Conservation (phyloP, 2,113 vertebrate genomes). For the Seriola rivoliana region DNA sequence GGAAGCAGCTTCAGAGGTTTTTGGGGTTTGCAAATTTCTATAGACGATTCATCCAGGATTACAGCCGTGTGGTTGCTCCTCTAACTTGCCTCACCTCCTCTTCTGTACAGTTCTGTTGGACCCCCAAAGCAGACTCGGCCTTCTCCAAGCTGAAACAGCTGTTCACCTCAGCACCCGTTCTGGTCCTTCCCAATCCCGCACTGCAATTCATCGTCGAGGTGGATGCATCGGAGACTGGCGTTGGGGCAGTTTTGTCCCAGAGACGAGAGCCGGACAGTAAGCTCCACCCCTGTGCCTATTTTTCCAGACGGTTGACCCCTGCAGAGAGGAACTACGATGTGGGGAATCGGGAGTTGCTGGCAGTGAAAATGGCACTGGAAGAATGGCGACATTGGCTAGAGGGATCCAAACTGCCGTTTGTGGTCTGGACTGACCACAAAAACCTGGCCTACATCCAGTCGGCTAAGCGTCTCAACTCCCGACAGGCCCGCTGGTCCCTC, state of each 20-base stretch:
- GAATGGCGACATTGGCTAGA: slow-evolving; percentile 6
- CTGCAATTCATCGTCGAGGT: neutral
- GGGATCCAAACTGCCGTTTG: no score
- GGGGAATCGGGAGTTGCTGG: neutral
- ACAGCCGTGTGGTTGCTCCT: neutral
- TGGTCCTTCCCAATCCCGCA: neutral
- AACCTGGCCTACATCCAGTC: no score
- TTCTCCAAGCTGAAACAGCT: neutral
- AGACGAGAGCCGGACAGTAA: neutral
- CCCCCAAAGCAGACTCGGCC: neutral
- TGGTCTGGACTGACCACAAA: no score
- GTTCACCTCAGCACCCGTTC: neutral
- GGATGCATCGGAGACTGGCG: neutral
- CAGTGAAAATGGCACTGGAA: neutral
- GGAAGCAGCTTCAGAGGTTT: neutral
- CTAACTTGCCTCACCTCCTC: neutral
- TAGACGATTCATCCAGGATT: neutral
- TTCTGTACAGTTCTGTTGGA: neutral
- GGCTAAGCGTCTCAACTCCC: no score
- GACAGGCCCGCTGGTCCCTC: no score
- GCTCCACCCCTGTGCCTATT: neutral
- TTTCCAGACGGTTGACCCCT: neutral
- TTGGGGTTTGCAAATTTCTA: neutral
- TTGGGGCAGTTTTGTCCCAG: neutral
- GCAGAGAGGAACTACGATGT: neutral